A percentile compares a stretch with the other conserved stretches of the same genome.
These are phyloP conservation scores for Onychomys leucogaster DNA, from an alignment of 2,797 vertebrate species.

Conservation along the genomic window DNA sequence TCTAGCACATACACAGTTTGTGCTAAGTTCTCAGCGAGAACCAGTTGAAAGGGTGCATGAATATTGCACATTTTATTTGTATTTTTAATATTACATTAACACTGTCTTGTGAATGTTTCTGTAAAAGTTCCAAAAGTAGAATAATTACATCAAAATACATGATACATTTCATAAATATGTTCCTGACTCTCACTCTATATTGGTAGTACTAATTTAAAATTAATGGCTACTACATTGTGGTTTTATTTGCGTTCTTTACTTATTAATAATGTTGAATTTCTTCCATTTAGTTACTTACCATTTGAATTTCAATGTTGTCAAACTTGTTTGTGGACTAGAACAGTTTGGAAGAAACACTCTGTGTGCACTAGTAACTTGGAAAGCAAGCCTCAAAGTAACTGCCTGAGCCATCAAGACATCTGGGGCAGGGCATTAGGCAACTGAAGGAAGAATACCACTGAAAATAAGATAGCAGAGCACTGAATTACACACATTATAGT, in stretches of 20 bases:
- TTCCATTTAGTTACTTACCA: neutral
- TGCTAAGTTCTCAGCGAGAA: constrained; percentile 45
- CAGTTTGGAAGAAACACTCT: neutral
- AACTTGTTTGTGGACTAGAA: constrained; percentile 3
- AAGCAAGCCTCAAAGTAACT: neutral
- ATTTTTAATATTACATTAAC: constrained; percentile 32
- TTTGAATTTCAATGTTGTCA: neutral
- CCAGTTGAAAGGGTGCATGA: constrained; percentile 52
- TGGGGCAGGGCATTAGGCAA: constrained; percentile 7
- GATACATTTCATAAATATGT: constrained; percentile 9
- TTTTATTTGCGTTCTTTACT: constrained; percentile 60
- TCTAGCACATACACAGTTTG: constrained; percentile 22
- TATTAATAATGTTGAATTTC: constrained; percentile 62
- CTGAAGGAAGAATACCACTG: neutral
- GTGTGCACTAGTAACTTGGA: neutral
- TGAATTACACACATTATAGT: neutral
- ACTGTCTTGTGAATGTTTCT: constrained; percentile 1
- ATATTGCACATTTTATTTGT: constrained; percentile 19
- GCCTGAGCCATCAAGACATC: neutral
- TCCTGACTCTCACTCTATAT: neutral
- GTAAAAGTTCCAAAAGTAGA: constrained; percentile 20
- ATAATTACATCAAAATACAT: constrained; percentile 49
- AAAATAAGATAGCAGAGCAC: constrained; percentile 32
- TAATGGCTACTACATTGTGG: neutral
- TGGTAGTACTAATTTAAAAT: constrained; percentile 41